Base-by-base conservation (phyloP, 2,888 invertebrate genomes). In the Formica aserva region DNA sequence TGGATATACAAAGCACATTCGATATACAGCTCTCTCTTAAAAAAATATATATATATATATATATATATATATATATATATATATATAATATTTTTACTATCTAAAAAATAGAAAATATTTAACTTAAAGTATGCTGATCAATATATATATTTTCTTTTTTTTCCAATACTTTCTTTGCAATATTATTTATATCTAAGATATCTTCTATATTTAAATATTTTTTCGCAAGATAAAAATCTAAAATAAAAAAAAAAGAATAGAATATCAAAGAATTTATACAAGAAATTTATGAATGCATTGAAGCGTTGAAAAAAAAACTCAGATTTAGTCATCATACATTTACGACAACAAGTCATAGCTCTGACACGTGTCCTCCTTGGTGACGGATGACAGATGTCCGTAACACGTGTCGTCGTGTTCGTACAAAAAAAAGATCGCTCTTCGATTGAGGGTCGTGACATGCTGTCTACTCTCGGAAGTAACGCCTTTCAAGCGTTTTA, bases 281-380 rank as follows among this genome's bases (percentile, higher is more conserved):
- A 13, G 8, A 45, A 80, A 4, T 26, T 72, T 69, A 62, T 41
- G 69, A 60, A 78, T 45, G 26, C 60, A 35, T 67, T 41, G 35
- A 32, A 60, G 55, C 38, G 22, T 26, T 55, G 35, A 35, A 35
- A 26, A 48, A 48, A 80, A 62, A 41, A 71, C 15, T 90, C 83
- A 86, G 83, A 89, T 90, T 87, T 69, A 84, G 77, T 75, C 81
- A 81, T 88, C 90, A 82, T 85, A 83, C 89, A 86, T 92, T 90
- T 91, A 90, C 89, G 84, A 87, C 69, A 84, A 75, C 84, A 85
- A 75, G 82, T 85, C 87, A 87, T 89, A 87, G 86, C 88, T 87
- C 85, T 91, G 92, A 92, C 92, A 91, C 92, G 92, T 91, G 92
- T 91, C 90, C 88, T 85, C 75, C 87, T 86, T 88, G 86, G 74